Evolutionary conservation across 2,888 invertebrate species (phyloP).

Genomic region (Bombylius major): DNA sequence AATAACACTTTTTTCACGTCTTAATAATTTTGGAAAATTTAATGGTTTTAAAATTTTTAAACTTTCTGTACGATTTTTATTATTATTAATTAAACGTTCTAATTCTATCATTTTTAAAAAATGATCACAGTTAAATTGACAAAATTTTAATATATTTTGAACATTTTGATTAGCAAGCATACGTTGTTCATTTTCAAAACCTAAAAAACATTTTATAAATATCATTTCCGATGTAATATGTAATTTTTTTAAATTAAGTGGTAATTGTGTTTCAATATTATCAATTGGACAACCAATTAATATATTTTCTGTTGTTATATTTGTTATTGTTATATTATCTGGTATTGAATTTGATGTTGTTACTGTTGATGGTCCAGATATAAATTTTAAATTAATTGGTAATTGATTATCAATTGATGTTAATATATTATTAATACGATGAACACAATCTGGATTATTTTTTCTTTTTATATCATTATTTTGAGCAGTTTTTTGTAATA

Average conservation of each 20-base stretch:
- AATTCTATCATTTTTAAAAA: constrained; percentile 33
- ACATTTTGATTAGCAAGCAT: constrained; percentile 36
- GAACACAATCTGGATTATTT: constrained; percentile 34
- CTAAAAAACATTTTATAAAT: constrained; percentile 29
- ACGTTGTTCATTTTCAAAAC: constrained; percentile 34
- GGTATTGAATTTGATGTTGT: constrained; percentile 22
- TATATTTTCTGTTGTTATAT: constrained; percentile 30
- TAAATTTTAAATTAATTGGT: constrained; percentile 31
- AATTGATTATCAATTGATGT: constrained; percentile 24
- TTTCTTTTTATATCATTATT: constrained; percentile 23
- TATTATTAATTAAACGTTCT: constrained; percentile 28
- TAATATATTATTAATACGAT: constrained; percentile 30
- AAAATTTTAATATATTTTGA: constrained; percentile 35
- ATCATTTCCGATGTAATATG: constrained; percentile 36
- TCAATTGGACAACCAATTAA: constrained; percentile 42
- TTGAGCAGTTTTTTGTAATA: constrained; percentile 28
- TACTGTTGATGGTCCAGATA: constrained; percentile 25
- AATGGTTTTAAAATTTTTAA: constrained; percentile 42
- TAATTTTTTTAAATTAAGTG: constrained; percentile 38
- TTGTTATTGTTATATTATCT: constrained; percentile 30
- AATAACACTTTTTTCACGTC: constrained; percentile 34
- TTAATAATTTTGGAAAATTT: constrained; percentile 30
- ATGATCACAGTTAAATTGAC: constrained; percentile 36
- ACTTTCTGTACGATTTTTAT: constrained; percentile 43
- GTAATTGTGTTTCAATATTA: constrained; percentile 37